A percentile compares a stretch with the other conserved stretches of the same genome.
phyloP scores from a whole-genome alignment of 2,797 vertebrate species.

The Fringilla coelebs region DNA sequence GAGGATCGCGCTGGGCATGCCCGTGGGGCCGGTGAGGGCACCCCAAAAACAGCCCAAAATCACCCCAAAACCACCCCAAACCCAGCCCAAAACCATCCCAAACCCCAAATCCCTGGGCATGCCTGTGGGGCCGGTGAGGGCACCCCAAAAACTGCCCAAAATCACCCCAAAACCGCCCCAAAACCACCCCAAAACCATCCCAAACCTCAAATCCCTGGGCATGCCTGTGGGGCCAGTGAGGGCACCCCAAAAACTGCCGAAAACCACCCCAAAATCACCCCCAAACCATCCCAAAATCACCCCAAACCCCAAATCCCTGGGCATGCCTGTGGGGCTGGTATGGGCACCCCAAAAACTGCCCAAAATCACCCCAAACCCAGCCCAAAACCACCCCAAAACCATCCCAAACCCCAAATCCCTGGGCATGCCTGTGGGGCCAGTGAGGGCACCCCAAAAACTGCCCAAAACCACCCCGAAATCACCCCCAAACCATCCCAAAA shows the following conservation, averaged over 20 bases:
- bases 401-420: not conserved
- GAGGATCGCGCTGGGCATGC: conserved; percentile 91
- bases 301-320: not conserved
- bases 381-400: not conserved
- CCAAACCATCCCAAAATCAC: not conserved
- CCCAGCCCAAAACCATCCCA: no score
- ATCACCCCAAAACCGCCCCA: rapidly evolving
- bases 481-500: no score
- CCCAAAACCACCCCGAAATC: no score
- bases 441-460: not conserved
- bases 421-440: no score
- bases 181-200: not conserved
- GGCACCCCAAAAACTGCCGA: no score
- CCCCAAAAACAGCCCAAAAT: rapidly evolving
- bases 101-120: not conserved
- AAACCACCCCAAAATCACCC: not conserved
- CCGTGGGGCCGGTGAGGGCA: conserved; percentile 83
- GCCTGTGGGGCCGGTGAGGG: not conserved
- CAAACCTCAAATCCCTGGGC: no score
- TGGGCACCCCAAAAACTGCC: no score
- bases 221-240: no score
- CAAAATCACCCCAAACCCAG: not conserved
- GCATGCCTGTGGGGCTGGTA: no score
- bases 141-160: no score
- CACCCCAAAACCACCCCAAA: not conserved